phyloP scores from a whole-genome alignment of 2,113 vertebrate genomes.

The Leucosticte australis region DNA sequence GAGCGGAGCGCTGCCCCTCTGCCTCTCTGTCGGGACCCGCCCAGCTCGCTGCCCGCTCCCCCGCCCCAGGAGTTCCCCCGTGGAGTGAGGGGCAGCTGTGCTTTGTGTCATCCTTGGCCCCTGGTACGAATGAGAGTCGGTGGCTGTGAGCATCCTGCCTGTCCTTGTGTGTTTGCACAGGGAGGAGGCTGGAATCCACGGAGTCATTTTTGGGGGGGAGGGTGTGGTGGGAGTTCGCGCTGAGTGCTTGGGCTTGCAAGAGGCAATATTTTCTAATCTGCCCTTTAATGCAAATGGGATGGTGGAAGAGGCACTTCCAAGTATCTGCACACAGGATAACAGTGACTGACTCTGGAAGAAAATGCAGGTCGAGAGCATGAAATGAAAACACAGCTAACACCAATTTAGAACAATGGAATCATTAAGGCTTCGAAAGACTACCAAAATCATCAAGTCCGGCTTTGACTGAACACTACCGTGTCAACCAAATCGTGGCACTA shows the following conservation, averaged over 20 bases:
- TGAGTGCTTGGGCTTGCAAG: not conserved
- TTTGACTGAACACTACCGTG: not conserved
- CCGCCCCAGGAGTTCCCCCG: rapidly evolving
- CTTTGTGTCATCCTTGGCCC: not conserved
- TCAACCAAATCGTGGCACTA: not conserved
- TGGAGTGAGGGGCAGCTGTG: rapidly evolving
- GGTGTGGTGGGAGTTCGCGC: not conserved
- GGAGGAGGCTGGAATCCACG: not conserved
- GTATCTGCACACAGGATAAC: not conserved
- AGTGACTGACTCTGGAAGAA: not conserved
- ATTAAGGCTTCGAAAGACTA: not conserved
- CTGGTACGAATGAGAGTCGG: rapidly evolving
- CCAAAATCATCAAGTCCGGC: not conserved
- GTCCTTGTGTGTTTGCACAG: not conserved
- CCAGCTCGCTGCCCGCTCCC: not conserved
- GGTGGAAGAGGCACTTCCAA: not conserved
- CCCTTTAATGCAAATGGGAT: not conserved
- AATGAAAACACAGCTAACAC: not conserved
- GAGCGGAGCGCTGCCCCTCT: rapidly evolving
- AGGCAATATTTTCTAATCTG: not conserved
- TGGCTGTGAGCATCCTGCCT: not conserved
- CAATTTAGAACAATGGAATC: not conserved
- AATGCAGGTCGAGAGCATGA: not conserved
- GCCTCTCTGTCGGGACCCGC: not conserved
- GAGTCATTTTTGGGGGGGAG: not conserved